Evolutionary conservation across 1,140 invertebrate species (phyloP), one percentile per base, ranked within the genome.

Genomic region (Aradophagus sp.): DNA sequence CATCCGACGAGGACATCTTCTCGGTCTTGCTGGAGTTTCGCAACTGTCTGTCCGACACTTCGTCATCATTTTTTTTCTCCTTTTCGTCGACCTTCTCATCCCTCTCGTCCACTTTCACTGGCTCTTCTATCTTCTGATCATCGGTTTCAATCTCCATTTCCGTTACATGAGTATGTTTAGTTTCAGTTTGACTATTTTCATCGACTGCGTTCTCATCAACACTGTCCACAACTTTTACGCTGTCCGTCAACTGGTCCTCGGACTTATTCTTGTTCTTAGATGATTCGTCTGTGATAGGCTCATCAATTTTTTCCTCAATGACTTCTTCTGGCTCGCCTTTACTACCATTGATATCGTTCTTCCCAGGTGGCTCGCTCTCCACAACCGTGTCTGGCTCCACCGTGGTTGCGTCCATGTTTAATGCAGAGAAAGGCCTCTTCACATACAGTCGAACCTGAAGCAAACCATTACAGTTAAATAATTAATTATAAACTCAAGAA

Each of bases 231-330:
- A 23, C 20, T 23, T 5, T 23, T 23, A 8, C 20, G 8, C 20
- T 5, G 2, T 14, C 31, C n/a, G n/a, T n/a, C n/a, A n/a, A n/a
- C n/a, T n/a, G n/a, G n/a, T n/a, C n/a, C n/a, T n/a, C n/a, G n/a
- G n/a, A n/a, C n/a, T n/a, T n/a, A n/a, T n/a, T n/a, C 12, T 44
- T 41, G 1, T 50, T 14, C 26, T 45, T 63, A n/a, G 59, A n/a
- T 0, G 41, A 5, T 6, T 63, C 59, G 12, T 63, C 59, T 1
- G 11, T 47, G 34, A 63, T 63, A 1, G 59, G 59, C 31, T 63
- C 59, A 13, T 63, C 59, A 0, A 55, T 23, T 13, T 41, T 4
- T 16, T 55, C 59, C 2, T 63, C 39, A 0, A 17, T 12, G n/a
- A n/a, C n/a, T n/a, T n/a, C n/a, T 13, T 62, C 58, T 0, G 38